Base-by-base conservation (phyloP, 2,888 invertebrate genomes). In the Emmelina monodactyla region DNA sequence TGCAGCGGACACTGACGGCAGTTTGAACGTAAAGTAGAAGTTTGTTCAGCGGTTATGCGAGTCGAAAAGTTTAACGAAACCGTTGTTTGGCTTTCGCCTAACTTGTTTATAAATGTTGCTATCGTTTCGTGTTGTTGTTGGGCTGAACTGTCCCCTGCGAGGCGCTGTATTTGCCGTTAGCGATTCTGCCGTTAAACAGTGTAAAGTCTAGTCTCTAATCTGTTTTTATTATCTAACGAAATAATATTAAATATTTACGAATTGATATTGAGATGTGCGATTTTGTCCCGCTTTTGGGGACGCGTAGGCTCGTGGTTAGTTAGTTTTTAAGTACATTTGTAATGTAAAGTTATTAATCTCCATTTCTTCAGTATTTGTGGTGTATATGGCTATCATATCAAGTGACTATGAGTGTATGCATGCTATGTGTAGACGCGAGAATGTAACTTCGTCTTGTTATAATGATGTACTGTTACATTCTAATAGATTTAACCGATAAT, bases 161-260 rank as follows among this genome's bases (percentile, higher is more conserved):
- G 62, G 44, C 55, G 58, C 46, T 49, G 47, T 53, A 69, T 62
- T 70, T 67, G 71, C 69, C 68, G 68, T 73, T 72, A 64, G 71
- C 67, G 62, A 63, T 63, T 55, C 69, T 66, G 65, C 72, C 72
- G 73, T 75, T 79, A 67, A 70, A 78, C 78, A 76, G 78, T 81
- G 79, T 80, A 79, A 75, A 73, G 78, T 81, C 81, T 81, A 81
- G 81, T 81, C 81, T 78, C 75, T 78, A 79, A 75, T 55, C 73
- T 76, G 75, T 78, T 78, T 70, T 63, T 64, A 68, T 72, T 69
- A 66, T 70, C 62, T 72, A 69, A 72, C 63, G 63, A 66, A 71
- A 66, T 66, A 62, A 57, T 50, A 64, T 58, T 64, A 65, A 68
- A 72, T 73, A 68, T 72, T 66, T 65, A 72, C 69, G 70, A 71